Base-by-base conservation (phyloP, 35 echinoderm and acorn worm genomes). In the Patiria miniata region DNA sequence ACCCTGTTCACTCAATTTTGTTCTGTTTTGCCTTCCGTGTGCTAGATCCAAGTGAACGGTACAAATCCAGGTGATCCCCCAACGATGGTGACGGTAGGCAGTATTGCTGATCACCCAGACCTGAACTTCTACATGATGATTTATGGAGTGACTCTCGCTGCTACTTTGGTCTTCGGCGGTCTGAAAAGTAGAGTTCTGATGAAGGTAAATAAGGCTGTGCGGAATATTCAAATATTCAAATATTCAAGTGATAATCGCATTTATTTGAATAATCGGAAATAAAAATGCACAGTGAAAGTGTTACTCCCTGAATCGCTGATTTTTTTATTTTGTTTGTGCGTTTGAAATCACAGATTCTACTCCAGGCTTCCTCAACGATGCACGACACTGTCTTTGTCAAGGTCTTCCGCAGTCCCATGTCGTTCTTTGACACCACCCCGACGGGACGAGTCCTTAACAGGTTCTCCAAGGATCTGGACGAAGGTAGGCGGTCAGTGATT, bases 401-500 rank as follows among this genome's bases (percentile, higher is more conserved):
- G 54, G 89, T 98, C 2, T 91, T 98, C 85, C 89, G 89, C 36
- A 89, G 92, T 40, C 96, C 96, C 0, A 98, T 98, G 96, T 91
- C 89, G 78, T 98, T 98, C 86, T 98, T 98, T 56, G 95, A 98
- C 76, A 98, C 95, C 7, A 98, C 92, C 1, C 95, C 95, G 26
- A 91, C 92, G 32, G 95, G 95, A 19, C 88, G 95, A 37, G 90
- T 98, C 18, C 78, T 98, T 5, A 94, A 98, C 79, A 68, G 95
- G 61, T 98, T 98, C 52, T 98, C 95, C n/a, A 93, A 91, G 51
- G 96, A 98, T 92, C 56, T 94, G 37, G 90, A 98, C 87, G 96
- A 98, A 98, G 86, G 96, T 98, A 86, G 77, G 40, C 28, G n/a
- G 17, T 4, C 12, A 12, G 4, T 47, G 42, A 47, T 12, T 47